Conservation (phyloP, 2,888 invertebrate species). For the Ctenicera cuprea region DNA sequence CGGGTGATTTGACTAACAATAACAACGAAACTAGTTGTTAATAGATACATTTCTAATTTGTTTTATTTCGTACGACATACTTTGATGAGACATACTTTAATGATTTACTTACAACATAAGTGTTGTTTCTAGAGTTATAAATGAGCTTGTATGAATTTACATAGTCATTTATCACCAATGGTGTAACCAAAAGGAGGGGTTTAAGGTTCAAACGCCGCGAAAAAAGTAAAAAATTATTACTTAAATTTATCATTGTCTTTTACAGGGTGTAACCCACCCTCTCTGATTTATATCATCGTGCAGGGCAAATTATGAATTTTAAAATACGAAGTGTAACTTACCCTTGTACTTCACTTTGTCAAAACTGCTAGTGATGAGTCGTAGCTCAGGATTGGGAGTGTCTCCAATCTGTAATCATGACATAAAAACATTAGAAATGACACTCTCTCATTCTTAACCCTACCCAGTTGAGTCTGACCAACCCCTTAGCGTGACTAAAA, state of each 20-base stretch:
- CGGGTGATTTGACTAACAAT: background rate
- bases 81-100: background rate
- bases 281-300: slow-evolving; percentile 39
- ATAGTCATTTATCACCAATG: slow-evolving; percentile 8
- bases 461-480: slow-evolving; percentile 60
- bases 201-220: background rate
- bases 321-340: slow-evolving; percentile 71
- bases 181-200: background rate
- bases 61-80: background rate
- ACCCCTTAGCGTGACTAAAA: slow-evolving; percentile 67
- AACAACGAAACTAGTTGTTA: background rate
- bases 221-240: slow-evolving; percentile 5
- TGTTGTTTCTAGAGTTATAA: background rate
- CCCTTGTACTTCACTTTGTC: slow-evolving; percentile 91
- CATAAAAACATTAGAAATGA: slow-evolving; percentile 51
- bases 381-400: slow-evolving; percentile 88
- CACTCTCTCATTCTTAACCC: slow-evolving; percentile 52
- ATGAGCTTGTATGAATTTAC: slow-evolving; percentile 15
- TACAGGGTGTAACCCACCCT: slow-evolving; percentile 9
- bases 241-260: slow-evolving; percentile 18
- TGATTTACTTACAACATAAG: slow-evolving; percentile 11
- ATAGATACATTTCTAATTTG: background rate
- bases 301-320: slow-evolving; percentile 30
- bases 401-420: slow-evolving; percentile 85
- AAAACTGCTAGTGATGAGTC: slow-evolving; percentile 91